Percentiles rank a stretch among this genome's conserved stretches.
Conservation (phyloP, 2,113 vertebrate species). For the Corythornis madagascariensis region DNA sequence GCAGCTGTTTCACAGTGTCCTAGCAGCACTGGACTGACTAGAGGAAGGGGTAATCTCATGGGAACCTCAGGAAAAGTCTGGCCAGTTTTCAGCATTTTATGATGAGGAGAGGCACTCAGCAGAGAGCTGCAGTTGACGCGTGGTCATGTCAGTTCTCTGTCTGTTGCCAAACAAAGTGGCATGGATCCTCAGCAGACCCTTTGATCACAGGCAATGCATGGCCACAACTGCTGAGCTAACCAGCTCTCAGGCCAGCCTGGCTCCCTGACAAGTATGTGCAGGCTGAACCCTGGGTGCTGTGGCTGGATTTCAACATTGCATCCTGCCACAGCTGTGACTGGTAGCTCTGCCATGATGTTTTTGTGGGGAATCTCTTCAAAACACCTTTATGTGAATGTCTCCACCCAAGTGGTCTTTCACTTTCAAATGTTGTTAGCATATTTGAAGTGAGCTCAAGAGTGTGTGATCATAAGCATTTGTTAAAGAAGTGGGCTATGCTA, state of each 20-base stretch:
- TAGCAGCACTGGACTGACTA: background rate
- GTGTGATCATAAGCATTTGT: background rate
- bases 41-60: background rate
- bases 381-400: background rate
- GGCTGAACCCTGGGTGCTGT: background rate
- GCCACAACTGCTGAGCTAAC: background rate
- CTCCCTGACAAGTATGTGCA: background rate
- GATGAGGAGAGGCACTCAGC: background rate
- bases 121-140: background rate
- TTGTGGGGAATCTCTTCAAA: background rate
- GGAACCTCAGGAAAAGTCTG: background rate
- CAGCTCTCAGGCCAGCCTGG: background rate
- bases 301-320: background rate
- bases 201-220: background rate
- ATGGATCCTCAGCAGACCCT: background rate
- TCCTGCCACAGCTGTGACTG: background rate
- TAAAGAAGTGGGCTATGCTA: background rate
- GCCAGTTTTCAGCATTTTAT: background rate
- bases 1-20: background rate
- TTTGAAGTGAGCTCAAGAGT: background rate
- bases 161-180: background rate
- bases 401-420: background rate
- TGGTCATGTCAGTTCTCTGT: background rate
- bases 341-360: background rate
- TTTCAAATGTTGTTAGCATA: background rate